Base-by-base conservation (phyloP, 2,888 invertebrate genomes). In the Pammene fasciana region DNA sequence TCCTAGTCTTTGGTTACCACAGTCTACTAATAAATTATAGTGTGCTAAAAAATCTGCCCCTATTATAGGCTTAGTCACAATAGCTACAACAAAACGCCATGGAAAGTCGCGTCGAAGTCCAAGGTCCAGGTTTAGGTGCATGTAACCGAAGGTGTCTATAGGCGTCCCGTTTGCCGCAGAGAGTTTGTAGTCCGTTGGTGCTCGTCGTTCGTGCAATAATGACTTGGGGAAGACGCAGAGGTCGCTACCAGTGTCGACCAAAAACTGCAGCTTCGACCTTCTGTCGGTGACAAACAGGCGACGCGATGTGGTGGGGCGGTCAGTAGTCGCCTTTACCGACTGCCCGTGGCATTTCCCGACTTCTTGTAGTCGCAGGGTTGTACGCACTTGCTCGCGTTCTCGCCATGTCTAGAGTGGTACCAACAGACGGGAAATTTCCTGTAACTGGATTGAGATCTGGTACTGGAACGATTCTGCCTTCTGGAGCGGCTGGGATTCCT, bases 401-500 rank as follows among this genome's bases (percentile, higher is more conserved):
- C 18, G 50, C 50, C 50, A 10, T 50, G 50, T 26, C 18, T 50
- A 26, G 50, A 16, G 10, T 50, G 50, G 18, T 50, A 50, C 18
- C 50, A 50, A 16, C 50, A 50, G 50, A 50, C 16, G 18, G 50
- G 14, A 10, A 50, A 50, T 50, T 26, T 50, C 50, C 50, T 50
- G 18, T 50, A 45, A 13, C 45, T 46, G n/a, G 46, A 46, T 5
- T 46, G 46, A 6, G 46, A 46, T 6, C 46, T 46, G 46, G 46
- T 46, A 9, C 46, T 46, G 14, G 46, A 46, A n/a, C 46, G 14
- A 14, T 14, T 14, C 46, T 46, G 46, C 14, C 14, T 46, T 46
- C 46, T n/a, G 46, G 14, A 14, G 14, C 46, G 46, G 14, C 46
- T 46, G n/a, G 46, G 46, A 46, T 46, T 46, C 46, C 46, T 46